These are phyloP conservation scores for Stramonita haemastoma DNA, from an alignment of 2,888 invertebrate species.

Conservation along the genomic window DNA sequence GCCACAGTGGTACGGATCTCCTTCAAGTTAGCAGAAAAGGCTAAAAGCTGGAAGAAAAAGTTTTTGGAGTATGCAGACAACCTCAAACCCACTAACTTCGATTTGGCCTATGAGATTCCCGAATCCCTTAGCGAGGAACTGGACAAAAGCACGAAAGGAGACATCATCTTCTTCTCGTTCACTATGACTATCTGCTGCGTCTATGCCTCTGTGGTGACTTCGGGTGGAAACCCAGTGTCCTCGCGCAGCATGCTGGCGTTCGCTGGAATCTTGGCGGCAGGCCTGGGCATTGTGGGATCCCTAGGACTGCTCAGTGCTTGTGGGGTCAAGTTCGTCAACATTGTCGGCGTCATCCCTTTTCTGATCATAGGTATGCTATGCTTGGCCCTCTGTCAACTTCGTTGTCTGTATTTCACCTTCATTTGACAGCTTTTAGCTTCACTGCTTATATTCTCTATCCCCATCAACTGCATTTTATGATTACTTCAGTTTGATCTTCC, in stretches of 20 bases:
- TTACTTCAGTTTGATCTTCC: too few relatives aligned
- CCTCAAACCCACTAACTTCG: neutral
- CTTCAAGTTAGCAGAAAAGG: slow-evolving; percentile 41
- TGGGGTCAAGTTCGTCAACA: slow-evolving; percentile 59
- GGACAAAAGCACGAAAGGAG: slow-evolving; percentile 51
- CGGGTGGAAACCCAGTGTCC: slow-evolving; percentile 55
- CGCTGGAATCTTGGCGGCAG: slow-evolving; percentile 57
- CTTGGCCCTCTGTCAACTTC: too few relatives aligned
- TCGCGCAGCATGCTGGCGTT: slow-evolving; percentile 54
- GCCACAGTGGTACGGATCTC: slow-evolving; percentile 37
- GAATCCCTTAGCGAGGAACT: slow-evolving; percentile 58
- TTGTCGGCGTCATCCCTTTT: slow-evolving; percentile 64
- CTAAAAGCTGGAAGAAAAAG: slow-evolving; percentile 38
- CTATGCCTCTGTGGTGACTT: slow-evolving; percentile 48
- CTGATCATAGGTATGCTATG: too few relatives aligned
- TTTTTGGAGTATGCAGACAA: slow-evolving; percentile 23
- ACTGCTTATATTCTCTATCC: too few relatives aligned
- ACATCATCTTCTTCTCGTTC: slow-evolving; percentile 46
- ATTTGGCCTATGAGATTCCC: slow-evolving; percentile 46
- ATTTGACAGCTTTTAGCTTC: too few relatives aligned
- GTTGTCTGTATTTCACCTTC: too few relatives aligned
- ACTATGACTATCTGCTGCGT: slow-evolving; percentile 48
- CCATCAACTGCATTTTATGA: too few relatives aligned
- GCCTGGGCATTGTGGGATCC: slow-evolving; percentile 59
- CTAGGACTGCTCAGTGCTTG: slow-evolving; percentile 57